Percentiles rank a stretch among this genome's conserved stretches.
phyloP scores from a whole-genome alignment of 1,140 invertebrate species.

The Brachionus calyciflorus region DNA sequence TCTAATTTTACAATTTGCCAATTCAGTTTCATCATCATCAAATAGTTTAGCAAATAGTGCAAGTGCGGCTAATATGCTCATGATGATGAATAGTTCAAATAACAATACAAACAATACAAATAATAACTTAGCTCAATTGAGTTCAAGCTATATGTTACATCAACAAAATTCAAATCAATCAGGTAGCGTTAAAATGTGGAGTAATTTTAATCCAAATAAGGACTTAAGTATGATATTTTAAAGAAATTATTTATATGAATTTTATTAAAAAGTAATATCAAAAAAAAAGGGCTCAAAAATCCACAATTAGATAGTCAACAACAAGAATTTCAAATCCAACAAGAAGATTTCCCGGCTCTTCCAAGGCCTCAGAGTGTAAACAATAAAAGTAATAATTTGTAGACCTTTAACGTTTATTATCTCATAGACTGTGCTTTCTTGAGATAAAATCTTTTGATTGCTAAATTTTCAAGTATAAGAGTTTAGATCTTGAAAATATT shows the following conservation, averaged over 20 bases:
- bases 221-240: not conserved
- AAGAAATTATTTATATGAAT: not conserved
- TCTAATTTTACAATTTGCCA: constrained; percentile 36
- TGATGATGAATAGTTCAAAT: constrained; percentile 43
- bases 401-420: too few relatives aligned
- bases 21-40: constrained; percentile 13
- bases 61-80: constrained; percentile 31
- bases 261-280: not conserved
- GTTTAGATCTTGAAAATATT: too few relatives aligned
- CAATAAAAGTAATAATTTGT: not conserved
- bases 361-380: constrained; percentile 66
- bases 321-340: constrained; percentile 89
- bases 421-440: too few relatives aligned
- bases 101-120: constrained; percentile 31
- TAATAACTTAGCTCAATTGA: constrained; percentile 42
- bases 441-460: too few relatives aligned
- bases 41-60: constrained; percentile 5
- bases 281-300: not conserved
- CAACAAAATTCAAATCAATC: constrained; percentile 36
- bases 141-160: constrained; percentile 28
- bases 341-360: constrained; percentile 96
- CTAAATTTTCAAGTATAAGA: too few relatives aligned
- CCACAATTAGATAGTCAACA: constrained; percentile 51
- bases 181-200: constrained; percentile 44
- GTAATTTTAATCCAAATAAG: constrained; percentile 43